These are phyloP conservation scores for Drosophila mettleri DNA, from an alignment of 2,888 invertebrate genomes.

Conservation along the genomic window DNA sequence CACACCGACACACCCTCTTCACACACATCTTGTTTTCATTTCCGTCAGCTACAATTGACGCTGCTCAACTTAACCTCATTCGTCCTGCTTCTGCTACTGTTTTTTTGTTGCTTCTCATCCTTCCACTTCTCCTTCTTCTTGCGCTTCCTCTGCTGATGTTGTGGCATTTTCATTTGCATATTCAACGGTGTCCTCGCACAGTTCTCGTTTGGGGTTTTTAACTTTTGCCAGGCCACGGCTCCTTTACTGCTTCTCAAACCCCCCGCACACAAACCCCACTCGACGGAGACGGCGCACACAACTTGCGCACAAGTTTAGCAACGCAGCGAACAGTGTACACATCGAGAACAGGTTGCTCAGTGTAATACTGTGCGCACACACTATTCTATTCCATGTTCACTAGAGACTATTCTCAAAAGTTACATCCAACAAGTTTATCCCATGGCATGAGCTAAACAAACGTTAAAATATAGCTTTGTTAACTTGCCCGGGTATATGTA, in stretches of 20 bases:
- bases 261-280: no score
- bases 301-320: slow-evolving; percentile 36
- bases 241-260: slow-evolving; percentile 50
- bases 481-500: not conserved
- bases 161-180: slow-evolving; percentile 76
- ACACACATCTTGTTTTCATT: slow-evolving; percentile 78
- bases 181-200: slow-evolving; percentile 62
- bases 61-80: slow-evolving; percentile 80
- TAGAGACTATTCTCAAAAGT: slow-evolving; percentile 10
- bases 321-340: slow-evolving; percentile 24
- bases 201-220: slow-evolving; percentile 63
- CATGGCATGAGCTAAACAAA: not conserved
- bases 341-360: slow-evolving; percentile 34
- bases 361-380: slow-evolving; percentile 15
- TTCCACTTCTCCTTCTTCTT: not conserved
- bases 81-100: slow-evolving; percentile 43
- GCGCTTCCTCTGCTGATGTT: slow-evolving; percentile 26
- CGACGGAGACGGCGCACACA: slow-evolving; percentile 20
- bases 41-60: slow-evolving; percentile 81
- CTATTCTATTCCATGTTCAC: slow-evolving; percentile 6
- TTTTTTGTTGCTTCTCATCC: slow-evolving; percentile 4
- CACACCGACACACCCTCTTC: slow-evolving; percentile 1
- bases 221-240: slow-evolving; percentile 70
- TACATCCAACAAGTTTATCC: slow-evolving; percentile 4
- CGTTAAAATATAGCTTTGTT: not conserved